A percentile compares a stretch with the other conserved stretches of the same genome.
These are phyloP conservation scores for Erpetoichthys calabaricus DNA, from an alignment of 2,797 vertebrate genomes.

Conservation along the genomic window DNA sequence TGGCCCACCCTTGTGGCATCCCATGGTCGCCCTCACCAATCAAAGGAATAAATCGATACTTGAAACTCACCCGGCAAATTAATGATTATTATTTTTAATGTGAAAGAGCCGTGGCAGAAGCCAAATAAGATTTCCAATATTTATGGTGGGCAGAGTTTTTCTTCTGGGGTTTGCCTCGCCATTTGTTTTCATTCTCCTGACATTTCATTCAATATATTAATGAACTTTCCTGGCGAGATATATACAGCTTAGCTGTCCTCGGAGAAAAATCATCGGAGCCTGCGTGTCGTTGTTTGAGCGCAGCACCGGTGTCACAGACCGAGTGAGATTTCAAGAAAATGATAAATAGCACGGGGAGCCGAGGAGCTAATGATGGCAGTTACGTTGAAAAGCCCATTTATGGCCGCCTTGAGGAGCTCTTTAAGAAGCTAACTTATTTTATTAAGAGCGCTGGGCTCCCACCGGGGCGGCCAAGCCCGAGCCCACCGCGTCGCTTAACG, in stretches of 20 bases:
- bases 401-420: not conserved
- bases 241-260: not conserved
- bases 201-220: conserved; percentile 6
- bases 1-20: too few relatives aligned
- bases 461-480: too few relatives aligned
- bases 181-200: conserved; percentile 7
- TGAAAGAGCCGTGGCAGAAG: conserved; percentile 28
- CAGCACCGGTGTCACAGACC: not conserved
- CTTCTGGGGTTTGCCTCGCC: not conserved
- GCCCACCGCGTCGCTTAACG: too few relatives aligned
- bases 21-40: conserved; percentile 22
- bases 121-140: conserved; percentile 28
- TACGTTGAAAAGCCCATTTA: conserved; percentile 1
- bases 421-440: not conserved
- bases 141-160: conserved; percentile 12
- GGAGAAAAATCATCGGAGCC: not conserved
- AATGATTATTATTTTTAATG: conserved; percentile 42
- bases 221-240: not conserved
- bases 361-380: not conserved
- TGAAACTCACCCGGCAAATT: conserved; percentile 13
- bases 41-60: conserved; percentile 31
- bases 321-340: conserved; percentile 1
- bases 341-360: conserved; percentile 1
- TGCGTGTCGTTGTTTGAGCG: not conserved
- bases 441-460: not conserved